A percentile compares a stretch with the other conserved stretches of the same genome.
Evolutionary conservation across 2,113 vertebrate genomes (phyloP).

Genomic region (Chloroceryle aenea): DNA sequence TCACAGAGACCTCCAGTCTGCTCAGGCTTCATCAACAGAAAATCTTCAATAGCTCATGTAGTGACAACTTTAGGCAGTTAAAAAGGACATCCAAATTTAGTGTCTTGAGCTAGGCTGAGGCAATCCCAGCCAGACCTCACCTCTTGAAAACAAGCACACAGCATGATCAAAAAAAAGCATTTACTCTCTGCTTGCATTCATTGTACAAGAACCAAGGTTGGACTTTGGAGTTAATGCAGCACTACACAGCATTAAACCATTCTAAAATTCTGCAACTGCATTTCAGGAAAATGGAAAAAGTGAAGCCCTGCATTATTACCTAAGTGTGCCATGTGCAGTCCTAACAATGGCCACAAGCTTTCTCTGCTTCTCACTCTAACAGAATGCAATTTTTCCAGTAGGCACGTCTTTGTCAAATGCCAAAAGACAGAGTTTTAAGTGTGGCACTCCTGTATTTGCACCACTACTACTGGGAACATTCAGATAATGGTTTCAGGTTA

Average conservation of each 20-base stretch:
- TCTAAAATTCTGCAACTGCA: not conserved
- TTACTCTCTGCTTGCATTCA: not conserved
- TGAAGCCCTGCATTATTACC: not conserved
- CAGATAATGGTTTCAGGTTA: not conserved
- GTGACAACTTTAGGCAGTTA: not conserved
- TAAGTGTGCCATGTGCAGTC: not conserved
- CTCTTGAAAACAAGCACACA: not conserved
- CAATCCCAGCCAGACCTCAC: not conserved
- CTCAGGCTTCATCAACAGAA: not conserved
- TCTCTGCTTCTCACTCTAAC: not conserved
- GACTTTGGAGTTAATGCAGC: not conserved
- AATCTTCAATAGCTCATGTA: not conserved
- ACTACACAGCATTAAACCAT: not conserved
- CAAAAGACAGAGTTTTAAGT: not conserved
- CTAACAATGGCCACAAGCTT: not conserved
- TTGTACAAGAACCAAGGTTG: not conserved
- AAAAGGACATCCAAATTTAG: not conserved
- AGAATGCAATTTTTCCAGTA: no score
- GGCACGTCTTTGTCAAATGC: not conserved
- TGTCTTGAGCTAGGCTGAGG: not conserved
- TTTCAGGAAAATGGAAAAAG: not conserved
- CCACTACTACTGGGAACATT: not conserved
- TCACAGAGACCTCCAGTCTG: not conserved
- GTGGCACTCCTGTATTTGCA: not conserved
- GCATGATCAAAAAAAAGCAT: not conserved